Conservation (phyloP, 2,797 vertebrate genomes). For the Halcyon chelicuti region DNA sequence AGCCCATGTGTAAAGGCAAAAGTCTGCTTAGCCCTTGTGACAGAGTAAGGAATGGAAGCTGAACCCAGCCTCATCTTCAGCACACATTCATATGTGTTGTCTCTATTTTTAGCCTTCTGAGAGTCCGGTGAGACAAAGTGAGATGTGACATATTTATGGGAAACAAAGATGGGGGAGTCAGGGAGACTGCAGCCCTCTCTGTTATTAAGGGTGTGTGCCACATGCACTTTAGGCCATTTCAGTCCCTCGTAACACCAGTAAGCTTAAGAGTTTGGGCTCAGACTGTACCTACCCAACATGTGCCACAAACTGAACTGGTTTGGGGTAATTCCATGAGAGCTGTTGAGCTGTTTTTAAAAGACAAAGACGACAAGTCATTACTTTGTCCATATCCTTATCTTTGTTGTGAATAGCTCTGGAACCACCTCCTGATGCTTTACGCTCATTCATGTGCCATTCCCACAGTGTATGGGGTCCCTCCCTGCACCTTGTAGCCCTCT, state of each 20-base stretch:
- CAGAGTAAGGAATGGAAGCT: neutral
- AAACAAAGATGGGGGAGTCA: neutral
- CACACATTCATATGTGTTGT: neutral
- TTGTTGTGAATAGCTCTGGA: neutral
- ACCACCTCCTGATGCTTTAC: neutral
- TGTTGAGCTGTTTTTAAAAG: neutral
- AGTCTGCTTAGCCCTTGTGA: neutral
- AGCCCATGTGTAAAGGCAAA: neutral
- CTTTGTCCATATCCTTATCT: neutral
- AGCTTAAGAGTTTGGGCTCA: neutral
- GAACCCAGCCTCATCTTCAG: neutral
- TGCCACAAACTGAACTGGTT: neutral
- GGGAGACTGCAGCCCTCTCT: neutral
- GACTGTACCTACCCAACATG: rapidly evolving
- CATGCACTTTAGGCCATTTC: neutral
- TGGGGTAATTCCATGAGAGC: neutral
- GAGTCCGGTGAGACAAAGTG: neutral
- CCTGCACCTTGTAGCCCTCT: neutral
- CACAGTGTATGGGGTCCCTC: rapidly evolving
- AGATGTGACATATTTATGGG: neutral
- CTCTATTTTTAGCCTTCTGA: neutral
- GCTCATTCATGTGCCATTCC: rapidly evolving
- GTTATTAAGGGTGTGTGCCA: neutral
- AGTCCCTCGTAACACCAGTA: neutral
- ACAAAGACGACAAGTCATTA: neutral